Conservation (phyloP, 2,113 vertebrate species). For the Marmota flaviventris region DNA sequence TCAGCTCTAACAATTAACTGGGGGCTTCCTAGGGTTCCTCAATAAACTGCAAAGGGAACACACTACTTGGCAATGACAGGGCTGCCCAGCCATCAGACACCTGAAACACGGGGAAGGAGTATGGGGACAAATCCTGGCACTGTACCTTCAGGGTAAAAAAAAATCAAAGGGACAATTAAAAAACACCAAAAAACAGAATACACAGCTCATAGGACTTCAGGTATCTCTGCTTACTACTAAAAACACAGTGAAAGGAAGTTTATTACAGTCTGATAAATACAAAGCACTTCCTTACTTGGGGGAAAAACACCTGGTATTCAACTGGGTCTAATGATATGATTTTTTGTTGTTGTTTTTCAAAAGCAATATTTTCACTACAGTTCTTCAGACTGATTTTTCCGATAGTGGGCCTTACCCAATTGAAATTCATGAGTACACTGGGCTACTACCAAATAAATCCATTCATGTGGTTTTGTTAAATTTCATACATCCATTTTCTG, state of each 20-base stretch:
- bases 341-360: constrained; percentile 14
- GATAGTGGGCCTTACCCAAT: constrained; percentile 75
- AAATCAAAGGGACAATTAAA: constrained; percentile 46
- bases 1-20: constrained; percentile 82
- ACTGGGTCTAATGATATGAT: neutral
- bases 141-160: constrained; percentile 76
- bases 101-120: constrained; percentile 61
- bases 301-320: neutral
- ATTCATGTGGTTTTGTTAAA: constrained; percentile 71
- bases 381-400: constrained; percentile 71
- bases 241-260: constrained; percentile 53
- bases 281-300: constrained; percentile 26
- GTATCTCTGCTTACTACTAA: constrained; percentile 79
- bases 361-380: constrained; percentile 56
- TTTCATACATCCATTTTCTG: constrained; percentile 75
- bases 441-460: constrained; percentile 72
- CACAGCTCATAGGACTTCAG: constrained; percentile 67
- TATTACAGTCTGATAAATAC: constrained; percentile 31
- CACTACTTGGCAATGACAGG: too few relatives aligned
- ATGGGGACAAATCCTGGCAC: constrained; percentile 78
- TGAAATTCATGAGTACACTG: constrained; percentile 83
- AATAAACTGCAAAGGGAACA: constrained; percentile 74
- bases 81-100: constrained; percentile 75
- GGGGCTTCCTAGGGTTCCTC: constrained; percentile 80
- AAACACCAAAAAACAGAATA: constrained; percentile 82